phyloP scores from a whole-genome alignment of 1,140 invertebrate genomes.

The Drosophila yakuba region DNA sequence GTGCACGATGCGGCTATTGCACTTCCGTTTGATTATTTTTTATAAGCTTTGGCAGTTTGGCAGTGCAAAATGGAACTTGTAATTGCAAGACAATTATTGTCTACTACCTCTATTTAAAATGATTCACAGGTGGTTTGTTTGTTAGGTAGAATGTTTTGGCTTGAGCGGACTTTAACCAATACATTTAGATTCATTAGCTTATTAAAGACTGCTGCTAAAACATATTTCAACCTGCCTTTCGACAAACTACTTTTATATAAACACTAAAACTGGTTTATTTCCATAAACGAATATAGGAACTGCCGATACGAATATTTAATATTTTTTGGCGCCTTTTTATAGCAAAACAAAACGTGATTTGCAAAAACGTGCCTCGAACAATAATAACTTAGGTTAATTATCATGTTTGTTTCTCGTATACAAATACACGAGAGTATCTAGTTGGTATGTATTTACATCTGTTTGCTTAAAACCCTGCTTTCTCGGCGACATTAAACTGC shows the following conservation, averaged over 20 bases:
- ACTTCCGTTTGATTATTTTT: conserved; percentile 60
- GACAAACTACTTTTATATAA: neutral
- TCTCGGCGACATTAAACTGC: no score
- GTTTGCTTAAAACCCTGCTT: conserved; percentile 45
- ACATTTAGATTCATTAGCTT: no score
- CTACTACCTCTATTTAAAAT: no score
- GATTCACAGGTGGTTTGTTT: no score
- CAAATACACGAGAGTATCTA: neutral
- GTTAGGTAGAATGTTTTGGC: no score
- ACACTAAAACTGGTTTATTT: no score
- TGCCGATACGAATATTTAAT: conserved; percentile 15
- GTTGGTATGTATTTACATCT: conserved; percentile 26
- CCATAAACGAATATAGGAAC: neutral
- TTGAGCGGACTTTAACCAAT: no score
- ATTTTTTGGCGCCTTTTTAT: conserved; percentile 31
- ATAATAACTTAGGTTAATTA: conserved; percentile 37
- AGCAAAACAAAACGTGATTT: conserved; percentile 65
- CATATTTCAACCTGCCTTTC: neutral
- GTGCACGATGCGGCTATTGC: conserved; percentile 47
- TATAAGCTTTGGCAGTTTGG: conserved; percentile 57
- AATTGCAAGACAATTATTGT: no score
- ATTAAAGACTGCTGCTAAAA: neutral
- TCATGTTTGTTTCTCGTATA: conserved; percentile 4
- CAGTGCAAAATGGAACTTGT: conserved; percentile 9
- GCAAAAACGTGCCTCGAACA: conserved; percentile 63